Conservation (phyloP, 2,888 invertebrate genomes). For the Cantharis rustica region DNA sequence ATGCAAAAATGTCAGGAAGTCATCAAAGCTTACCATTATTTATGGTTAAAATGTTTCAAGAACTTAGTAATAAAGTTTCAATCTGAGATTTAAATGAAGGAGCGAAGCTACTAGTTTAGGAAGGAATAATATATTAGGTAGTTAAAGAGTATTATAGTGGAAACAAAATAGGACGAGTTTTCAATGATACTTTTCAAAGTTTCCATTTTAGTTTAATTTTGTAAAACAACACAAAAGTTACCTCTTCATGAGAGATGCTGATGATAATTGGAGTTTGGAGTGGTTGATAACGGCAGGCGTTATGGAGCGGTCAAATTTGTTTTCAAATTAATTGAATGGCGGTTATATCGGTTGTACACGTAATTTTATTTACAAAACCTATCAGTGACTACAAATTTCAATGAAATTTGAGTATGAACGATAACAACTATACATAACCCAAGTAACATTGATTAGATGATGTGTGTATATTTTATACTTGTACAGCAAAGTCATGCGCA, state of each 20-base stretch:
- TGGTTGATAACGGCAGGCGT: not conserved
- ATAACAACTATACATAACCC: constrained; percentile 28
- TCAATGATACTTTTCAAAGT: not conserved
- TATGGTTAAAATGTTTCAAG: not conserved
- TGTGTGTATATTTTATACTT: constrained; percentile 33
- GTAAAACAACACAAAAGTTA: not conserved
- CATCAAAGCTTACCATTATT: not conserved
- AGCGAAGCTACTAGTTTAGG: not conserved
- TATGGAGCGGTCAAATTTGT: not conserved
- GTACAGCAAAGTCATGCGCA: constrained; percentile 35
- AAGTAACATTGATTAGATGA: constrained; percentile 32
- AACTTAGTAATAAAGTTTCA: not conserved
- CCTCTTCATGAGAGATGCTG: not conserved
- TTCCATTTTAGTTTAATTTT: not conserved
- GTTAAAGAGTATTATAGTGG: not conserved
- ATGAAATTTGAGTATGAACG: constrained; percentile 14
- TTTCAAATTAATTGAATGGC: not conserved
- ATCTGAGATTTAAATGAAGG: not conserved
- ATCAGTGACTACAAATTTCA: not conserved
- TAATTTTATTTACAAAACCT: not conserved
- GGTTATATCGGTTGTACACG: not conserved
- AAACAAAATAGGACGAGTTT: not conserved
- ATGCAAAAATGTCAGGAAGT: not conserved
- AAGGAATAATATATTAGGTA: not conserved
- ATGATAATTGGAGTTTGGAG: not conserved